Percentiles rank a stretch among this genome's conserved stretches.
Evolutionary conservation across 1,140 invertebrate genomes (phyloP).

Genomic region (Amphibalanus amphitrite): DNA sequence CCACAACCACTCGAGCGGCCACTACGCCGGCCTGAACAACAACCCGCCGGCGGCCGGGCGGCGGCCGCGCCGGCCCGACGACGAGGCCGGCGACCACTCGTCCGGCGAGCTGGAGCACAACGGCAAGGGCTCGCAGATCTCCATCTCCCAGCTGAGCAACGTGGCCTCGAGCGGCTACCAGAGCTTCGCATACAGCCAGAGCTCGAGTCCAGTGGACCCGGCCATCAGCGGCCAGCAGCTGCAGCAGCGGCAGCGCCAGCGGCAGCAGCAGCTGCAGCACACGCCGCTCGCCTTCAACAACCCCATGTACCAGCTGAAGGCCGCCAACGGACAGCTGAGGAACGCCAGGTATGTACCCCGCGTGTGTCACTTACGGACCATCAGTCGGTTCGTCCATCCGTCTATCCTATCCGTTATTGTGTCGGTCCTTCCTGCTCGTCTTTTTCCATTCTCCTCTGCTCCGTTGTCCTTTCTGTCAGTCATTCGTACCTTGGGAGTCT

Average conservation of each 20-base stretch:
- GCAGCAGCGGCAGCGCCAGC: constrained; percentile 15
- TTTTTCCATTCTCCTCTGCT: no score
- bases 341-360: neutral
- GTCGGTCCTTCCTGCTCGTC: no score
- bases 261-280: constrained; percentile 16
- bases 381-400: no score
- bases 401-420: no score
- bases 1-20: constrained; percentile 11
- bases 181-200: constrained; percentile 76
- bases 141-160: constrained; percentile 61
- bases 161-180: constrained; percentile 77
- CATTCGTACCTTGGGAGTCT: no score
- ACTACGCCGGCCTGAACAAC: neutral
- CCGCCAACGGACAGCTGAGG: constrained; percentile 12
- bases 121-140: constrained; percentile 40
- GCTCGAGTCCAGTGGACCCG: constrained; percentile 68
- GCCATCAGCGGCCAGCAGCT: constrained; percentile 25
- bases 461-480: no score
- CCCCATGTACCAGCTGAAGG: constrained; percentile 45
- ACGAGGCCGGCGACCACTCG: constrained; percentile 38
- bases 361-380: no score
- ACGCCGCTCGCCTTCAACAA: constrained; percentile 67
- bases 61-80: constrained; percentile 39
- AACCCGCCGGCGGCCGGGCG: neutral
- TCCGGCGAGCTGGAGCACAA: constrained; percentile 26